Evolutionary conservation across 1,140 invertebrate genomes (phyloP).

Genomic region (Musca vetustissima): DNA sequence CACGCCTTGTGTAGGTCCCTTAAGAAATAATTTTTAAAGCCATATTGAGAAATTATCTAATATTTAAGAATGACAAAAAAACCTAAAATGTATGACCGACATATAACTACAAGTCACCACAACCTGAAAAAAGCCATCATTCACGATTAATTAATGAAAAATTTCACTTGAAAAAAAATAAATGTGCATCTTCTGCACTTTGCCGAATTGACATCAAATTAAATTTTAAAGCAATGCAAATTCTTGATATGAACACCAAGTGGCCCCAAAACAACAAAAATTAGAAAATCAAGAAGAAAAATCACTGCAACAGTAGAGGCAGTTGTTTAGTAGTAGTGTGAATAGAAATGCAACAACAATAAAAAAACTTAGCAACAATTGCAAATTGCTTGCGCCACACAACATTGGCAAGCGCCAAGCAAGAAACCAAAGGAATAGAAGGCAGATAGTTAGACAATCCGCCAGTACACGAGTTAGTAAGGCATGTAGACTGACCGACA

Average conservation of each 20-base stretch:
- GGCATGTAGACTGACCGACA: too few species aligned
- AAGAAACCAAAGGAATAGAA: too few species aligned
- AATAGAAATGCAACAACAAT: not conserved
- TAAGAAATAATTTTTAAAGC: too few species aligned
- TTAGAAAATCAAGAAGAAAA: slow-evolving; percentile 9
- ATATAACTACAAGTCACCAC: too few species aligned
- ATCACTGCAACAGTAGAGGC: not conserved
- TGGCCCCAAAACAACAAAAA: not conserved
- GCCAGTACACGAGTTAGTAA: too few species aligned
- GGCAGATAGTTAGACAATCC: too few species aligned
- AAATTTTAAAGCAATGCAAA: slow-evolving; percentile 12
- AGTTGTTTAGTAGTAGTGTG: too few species aligned
- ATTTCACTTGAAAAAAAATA: slow-evolving; percentile 1
- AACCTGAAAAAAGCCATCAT: not conserved
- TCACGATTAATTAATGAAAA: slow-evolving; percentile 22
- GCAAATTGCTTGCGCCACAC: not conserved
- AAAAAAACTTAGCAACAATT: not conserved
- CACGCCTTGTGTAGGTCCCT: too few species aligned
- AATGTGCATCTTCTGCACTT: not conserved
- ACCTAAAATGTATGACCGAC: too few species aligned
- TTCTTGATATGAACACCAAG: slow-evolving; percentile 10
- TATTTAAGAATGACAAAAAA: too few species aligned
- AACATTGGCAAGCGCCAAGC: too few species aligned
- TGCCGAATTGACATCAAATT: slow-evolving; percentile 21
- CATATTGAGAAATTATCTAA: too few species aligned